Evolutionary conservation across 2,888 invertebrate species (phyloP), one percentile per base, ranked within the genome.

Genomic region (Caenorhabditis angaria): DNA sequence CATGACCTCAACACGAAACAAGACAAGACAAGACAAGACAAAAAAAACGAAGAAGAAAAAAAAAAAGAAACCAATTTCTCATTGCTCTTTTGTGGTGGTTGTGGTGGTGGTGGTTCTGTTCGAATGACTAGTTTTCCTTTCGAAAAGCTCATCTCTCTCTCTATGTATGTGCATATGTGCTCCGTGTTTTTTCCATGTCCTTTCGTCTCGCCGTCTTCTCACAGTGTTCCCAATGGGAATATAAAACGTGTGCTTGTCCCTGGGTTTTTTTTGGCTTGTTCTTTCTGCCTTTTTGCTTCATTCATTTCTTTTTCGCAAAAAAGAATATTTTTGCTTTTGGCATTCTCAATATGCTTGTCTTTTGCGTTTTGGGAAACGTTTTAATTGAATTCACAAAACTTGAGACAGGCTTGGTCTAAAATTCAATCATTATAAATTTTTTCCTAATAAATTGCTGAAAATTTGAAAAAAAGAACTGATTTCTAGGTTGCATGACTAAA

Each of bases 201-300:
- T 67, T 57, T 66, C 53, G 50, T 35, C 35, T 55, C 41, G 20
- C 57, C 56, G 60, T 60, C 57, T 55, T n/a, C 63, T 67, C 63
- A 58, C 65, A 41, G 70, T 65, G 65, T 70, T 70, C 70, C 65
- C 70, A 65, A 51, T 65, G 70, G 70, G 70, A 70, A 70, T 70
- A 70, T 70, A 70, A 70, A 65, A 70, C 70, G 70, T 70, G 65
- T 41, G 41, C 41, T 41, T 14, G 41, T 12, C 18, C 41, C 41
- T 41, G 41, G 41, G 41, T 41, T 41, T 41, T 32, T 41, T 41
- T 41, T 59, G 58, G 62, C 32, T 27, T 25, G 22, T 54, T 27
- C 27, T 54, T 14, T 25, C 8, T 27, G 18, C 54, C 54, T 10
- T 32, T 5, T 22, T n/a, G 10, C 22, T 60, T 57, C 58, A 55